These are phyloP conservation scores for Ammodytes dubius DNA, from an alignment of 2,113 vertebrate species.

Conservation along the genomic window DNA sequence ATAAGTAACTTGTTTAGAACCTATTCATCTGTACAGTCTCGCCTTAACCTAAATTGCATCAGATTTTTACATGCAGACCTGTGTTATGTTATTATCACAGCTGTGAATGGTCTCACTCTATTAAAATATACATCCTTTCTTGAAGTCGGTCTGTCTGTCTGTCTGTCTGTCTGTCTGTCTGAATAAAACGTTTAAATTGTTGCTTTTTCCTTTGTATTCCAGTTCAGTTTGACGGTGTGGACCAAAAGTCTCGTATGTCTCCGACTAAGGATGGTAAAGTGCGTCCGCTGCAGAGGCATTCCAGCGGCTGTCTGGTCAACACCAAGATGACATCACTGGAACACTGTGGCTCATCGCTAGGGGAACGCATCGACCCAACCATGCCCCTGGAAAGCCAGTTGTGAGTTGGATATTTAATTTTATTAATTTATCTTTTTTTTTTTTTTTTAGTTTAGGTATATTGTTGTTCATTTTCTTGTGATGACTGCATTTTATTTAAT, in stretches of 20 bases:
- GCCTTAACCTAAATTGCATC: conserved; percentile 4
- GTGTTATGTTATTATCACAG: neutral
- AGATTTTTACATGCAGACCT: neutral
- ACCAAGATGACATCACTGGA: conserved; percentile 89
- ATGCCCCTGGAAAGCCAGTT: conserved; percentile 96
- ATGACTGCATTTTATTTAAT: neutral
- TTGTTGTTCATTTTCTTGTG: neutral
- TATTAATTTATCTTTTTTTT: no score
- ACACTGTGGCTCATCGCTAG: conserved; percentile 85
- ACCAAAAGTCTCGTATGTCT: conserved; percentile 87
- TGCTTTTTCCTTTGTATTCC: conserved; percentile 52
- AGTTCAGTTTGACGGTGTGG: conserved; percentile 92
- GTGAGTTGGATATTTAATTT: conserved; percentile 85
- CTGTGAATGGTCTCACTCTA: neutral
- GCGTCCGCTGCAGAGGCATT: conserved; percentile 88
- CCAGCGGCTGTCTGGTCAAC: conserved; percentile 90
- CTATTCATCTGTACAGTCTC: no score
- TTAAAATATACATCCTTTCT: neutral
- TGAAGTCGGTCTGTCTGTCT: no score
- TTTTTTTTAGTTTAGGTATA: no score
- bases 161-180: neutral
- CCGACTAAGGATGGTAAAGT: conserved; percentile 91
- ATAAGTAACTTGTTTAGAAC: no score
- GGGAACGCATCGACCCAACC: conserved; percentile 93
- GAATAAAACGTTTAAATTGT: conserved; percentile 12